A percentile compares a stretch with the other conserved stretches of the same genome.
These are phyloP conservation scores for Lytechinus variegatus DNA, from an alignment of 35 echinoderm and acorn worm genomes.

Conservation along the genomic window DNA sequence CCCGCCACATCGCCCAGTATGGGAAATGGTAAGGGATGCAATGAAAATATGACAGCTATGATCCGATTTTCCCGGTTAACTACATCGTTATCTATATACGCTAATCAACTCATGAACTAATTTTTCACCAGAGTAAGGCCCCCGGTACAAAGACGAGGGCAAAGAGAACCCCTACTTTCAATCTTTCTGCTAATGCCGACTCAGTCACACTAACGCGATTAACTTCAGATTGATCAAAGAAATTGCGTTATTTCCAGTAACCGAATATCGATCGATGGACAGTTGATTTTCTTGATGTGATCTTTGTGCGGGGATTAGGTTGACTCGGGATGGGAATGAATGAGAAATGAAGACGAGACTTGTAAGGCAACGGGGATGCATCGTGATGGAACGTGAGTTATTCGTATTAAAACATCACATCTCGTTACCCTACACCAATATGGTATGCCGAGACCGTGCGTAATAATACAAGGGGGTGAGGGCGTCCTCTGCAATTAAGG, in stretches of 20 bases:
- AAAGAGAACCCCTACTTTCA: neutral
- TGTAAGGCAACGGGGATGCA: constrained; percentile 14
- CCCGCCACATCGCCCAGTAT: too few relatives aligned
- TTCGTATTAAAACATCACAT: constrained; percentile 31
- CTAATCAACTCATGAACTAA: neutral
- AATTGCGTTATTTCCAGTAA: too few relatives aligned
- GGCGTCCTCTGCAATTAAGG: neutral
- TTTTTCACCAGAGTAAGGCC: neutral
- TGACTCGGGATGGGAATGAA: neutral
- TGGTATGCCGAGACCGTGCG: neutral
- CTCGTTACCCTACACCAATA: neutral
- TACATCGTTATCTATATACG: too few relatives aligned
- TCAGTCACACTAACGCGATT: too few relatives aligned
- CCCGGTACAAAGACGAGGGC: neutral
- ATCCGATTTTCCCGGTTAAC: too few relatives aligned
- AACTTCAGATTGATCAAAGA: too few relatives aligned
- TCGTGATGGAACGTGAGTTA: constrained; percentile 24
- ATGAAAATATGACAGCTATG: too few relatives aligned
- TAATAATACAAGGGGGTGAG: neutral
- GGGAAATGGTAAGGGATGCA: too few relatives aligned
- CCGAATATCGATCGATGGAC: too few relatives aligned
- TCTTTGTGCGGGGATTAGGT: neutral
- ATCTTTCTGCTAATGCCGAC: too few relatives aligned
- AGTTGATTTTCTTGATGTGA: neutral
- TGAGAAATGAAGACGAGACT: neutral